These are phyloP conservation scores for Crossocerus cetratus DNA, from an alignment of 2,888 invertebrate genomes.

Conservation along the genomic window DNA sequence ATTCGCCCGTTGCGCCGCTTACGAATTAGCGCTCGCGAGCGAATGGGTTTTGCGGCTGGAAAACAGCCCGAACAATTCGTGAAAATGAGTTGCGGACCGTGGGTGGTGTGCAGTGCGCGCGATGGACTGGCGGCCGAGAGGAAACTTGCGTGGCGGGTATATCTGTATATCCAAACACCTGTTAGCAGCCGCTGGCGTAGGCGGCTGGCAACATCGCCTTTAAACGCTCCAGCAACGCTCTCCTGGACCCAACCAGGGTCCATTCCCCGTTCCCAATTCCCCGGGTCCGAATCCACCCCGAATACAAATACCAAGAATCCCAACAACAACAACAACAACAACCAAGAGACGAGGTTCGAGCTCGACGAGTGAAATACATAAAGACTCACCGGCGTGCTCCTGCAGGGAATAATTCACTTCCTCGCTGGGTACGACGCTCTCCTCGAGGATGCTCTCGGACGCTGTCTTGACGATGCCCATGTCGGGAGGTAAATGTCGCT, in stretches of 20 bases:
- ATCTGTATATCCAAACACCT: slow-evolving; percentile 75
- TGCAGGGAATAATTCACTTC: slow-evolving; percentile 73
- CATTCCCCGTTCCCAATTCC: too few species aligned
- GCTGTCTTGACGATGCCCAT: slow-evolving; percentile 74
- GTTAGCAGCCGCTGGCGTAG: slow-evolving; percentile 67
- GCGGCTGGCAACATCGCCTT: slow-evolving; percentile 55
- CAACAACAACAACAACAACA: too few species aligned
- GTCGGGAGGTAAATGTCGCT: not conserved
- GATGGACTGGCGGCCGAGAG: not conserved
- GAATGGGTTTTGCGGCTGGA: too few species aligned
- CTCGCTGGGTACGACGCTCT: slow-evolving; percentile 69
- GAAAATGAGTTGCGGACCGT: not conserved
- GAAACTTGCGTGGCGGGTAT: slow-evolving; percentile 56
- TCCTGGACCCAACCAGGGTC: too few species aligned
- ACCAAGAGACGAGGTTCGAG: too few species aligned
- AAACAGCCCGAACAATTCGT: slow-evolving; percentile 18
- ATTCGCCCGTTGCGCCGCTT: too few species aligned
- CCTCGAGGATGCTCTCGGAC: slow-evolving; percentile 70
- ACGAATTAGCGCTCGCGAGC: too few species aligned
- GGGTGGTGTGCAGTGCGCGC: too few species aligned
- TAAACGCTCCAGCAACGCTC: slow-evolving; percentile 47
- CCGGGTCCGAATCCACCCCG: too few species aligned
- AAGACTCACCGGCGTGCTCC: slow-evolving; percentile 69
- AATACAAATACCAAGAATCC: too few species aligned
- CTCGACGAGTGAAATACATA: too few species aligned